Base-by-base conservation (phyloP, 2,888 invertebrate genomes). In the Alviniconcha strummeri region DNA sequence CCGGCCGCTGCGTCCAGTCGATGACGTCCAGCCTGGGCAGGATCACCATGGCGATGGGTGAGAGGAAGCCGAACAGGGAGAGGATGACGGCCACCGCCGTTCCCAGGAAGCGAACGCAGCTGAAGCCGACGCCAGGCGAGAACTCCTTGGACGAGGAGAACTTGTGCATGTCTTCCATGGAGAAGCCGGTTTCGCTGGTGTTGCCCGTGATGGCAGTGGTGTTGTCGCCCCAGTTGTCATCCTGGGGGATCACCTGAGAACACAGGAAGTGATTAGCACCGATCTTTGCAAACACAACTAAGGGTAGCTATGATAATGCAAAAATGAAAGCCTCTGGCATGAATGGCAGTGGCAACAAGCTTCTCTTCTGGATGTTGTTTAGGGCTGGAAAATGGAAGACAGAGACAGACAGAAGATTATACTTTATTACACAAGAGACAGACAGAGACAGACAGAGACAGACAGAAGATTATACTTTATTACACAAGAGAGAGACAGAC, bases 161-260 rank as follows among this genome's bases (percentile, higher is more conserved):
- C 84, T 92, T 92, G 75, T 91, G 90, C 88, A 94, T 90, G 93
- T 98, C 98, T 93, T 98, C 98, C 93, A 97, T 96, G 0, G 98
- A 98, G 89, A 97, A 97, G 5, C 98, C 98, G 90, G 98, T 97
- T 93, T 98, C 99, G 0, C 98, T 98, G 1, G 98, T 98, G 91
- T 98, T 98, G 13, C 98, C 98, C 0, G 99, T 99, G 64, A 99
- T 96, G 0, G 98, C 98, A 0, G 99, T 99, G 0, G 98, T 98
- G 91, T 98, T 98, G 94, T 99, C 99, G n/a, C 98, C 98, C 99
- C 99, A 99, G 94, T 98, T 98, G 92, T 99, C 99, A 94, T 99
- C 99, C 94, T 98, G 97, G 6, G 98, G 98, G 84, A 98, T 94
- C 88, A 98, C 98, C 94, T 98, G 98, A 72, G 36, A 36, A 3